Percentiles rank a stretch among this genome's conserved stretches.
Evolutionary conservation across 2,797 vertebrate genomes (phyloP).

Genomic region (Silurus lanzhouensis): DNA sequence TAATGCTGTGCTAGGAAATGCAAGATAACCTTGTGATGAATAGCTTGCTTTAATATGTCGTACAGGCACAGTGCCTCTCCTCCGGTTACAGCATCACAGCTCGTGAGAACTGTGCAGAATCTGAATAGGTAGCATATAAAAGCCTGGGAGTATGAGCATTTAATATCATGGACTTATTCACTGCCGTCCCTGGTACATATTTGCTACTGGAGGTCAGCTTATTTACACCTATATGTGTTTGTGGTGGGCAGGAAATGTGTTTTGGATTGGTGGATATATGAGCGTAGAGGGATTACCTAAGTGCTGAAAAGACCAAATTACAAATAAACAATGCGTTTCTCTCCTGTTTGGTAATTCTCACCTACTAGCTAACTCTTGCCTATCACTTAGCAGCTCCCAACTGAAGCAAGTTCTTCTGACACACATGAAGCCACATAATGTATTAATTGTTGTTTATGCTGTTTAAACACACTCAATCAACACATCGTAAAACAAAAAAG

Average conservation of each 20-base stretch:
- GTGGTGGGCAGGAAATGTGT: not conserved
- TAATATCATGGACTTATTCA: slow-evolving; percentile 16
- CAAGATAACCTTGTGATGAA: slow-evolving; percentile 40
- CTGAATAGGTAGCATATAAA: slow-evolving; percentile 20
- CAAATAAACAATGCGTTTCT: not conserved
- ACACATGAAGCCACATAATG: not conserved
- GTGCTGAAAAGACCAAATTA: not conserved
- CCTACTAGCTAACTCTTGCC: not conserved
- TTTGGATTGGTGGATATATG: not conserved
- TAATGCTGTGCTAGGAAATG: slow-evolving; percentile 17
- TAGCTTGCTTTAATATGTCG: slow-evolving; percentile 36
- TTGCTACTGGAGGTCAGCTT: not conserved
- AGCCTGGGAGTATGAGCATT: not conserved
- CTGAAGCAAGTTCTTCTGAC: not conserved
- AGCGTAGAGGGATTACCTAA: not conserved
- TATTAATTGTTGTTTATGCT: not conserved
- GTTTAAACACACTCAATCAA: not conserved
- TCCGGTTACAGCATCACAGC: slow-evolving; percentile 13
- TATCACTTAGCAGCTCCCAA: not conserved
- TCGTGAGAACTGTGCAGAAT: not conserved
- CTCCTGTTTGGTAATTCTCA: not conserved
- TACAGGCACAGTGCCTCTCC: slow-evolving; percentile 21
- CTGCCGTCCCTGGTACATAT: not conserved
- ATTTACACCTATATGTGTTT: not conserved
- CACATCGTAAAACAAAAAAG: not conserved